These are phyloP conservation scores for Oncorhynchus tshawytscha DNA, from an alignment of 2,113 vertebrate genomes.

Conservation along the genomic window DNA sequence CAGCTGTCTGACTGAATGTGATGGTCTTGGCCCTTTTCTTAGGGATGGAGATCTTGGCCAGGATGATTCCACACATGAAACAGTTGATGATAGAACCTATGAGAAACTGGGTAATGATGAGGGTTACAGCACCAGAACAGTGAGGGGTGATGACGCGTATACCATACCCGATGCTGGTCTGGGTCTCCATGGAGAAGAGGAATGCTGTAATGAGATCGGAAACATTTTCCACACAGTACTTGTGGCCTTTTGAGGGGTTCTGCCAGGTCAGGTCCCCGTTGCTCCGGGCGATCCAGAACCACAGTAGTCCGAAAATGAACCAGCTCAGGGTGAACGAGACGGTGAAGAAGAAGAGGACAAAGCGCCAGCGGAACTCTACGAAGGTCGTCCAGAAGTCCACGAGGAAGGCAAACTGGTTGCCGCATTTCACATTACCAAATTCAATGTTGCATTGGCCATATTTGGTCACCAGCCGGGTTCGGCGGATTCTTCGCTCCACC, in stretches of 20 bases:
- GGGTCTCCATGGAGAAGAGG: conserved; percentile 94
- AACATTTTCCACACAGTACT: conserved; percentile 83
- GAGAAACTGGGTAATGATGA: conserved; percentile 86
- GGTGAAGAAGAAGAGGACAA: conserved; percentile 87
- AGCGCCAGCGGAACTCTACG: conserved; percentile 91
- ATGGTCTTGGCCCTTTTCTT: conserved; percentile 95
- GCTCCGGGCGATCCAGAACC: conserved; percentile 85
- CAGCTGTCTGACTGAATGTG: conserved; percentile 88
- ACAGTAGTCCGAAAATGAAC: conserved; percentile 94
- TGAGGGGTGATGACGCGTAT: conserved; percentile 82
- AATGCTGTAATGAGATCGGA: conserved; percentile 86
- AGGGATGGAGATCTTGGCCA: conserved; percentile 90
- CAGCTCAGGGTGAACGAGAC: conserved; percentile 89
- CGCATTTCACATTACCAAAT: conserved; percentile 85
- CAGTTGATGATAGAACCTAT: conserved; percentile 89
- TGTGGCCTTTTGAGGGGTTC: conserved; percentile 76
- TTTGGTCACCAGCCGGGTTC: conserved; percentile 87
- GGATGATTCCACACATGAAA: conserved; percentile 91
- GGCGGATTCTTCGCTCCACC: conserved; percentile 55
- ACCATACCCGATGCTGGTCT: conserved; percentile 93
- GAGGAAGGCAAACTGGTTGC: conserved; percentile 82
- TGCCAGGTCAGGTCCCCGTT: conserved; percentile 91
- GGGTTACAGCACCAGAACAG: conserved; percentile 85
- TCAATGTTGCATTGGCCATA: conserved; percentile 95
- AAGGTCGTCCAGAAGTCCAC: conserved; percentile 95